phyloP scores from a whole-genome alignment of 2,113 vertebrate species.

The Hucho hucho region DNA sequence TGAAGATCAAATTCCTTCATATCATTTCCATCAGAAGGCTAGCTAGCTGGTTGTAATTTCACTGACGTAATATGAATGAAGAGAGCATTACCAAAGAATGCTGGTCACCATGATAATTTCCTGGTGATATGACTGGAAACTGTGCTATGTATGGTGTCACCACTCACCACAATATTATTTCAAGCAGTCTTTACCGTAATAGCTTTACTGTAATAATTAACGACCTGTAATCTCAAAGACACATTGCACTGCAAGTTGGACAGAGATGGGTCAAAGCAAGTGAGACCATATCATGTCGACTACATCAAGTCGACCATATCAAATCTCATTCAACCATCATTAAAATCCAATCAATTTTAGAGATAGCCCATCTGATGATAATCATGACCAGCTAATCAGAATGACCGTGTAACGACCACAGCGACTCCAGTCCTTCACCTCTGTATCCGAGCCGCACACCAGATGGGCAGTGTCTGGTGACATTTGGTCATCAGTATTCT shows the following conservation, averaged over 20 bases:
- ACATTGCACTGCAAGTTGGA: too few species aligned
- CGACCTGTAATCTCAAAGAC: too few species aligned
- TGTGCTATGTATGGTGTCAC: constrained; percentile 16
- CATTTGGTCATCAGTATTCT: constrained; percentile 61
- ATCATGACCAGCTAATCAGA: constrained; percentile 18
- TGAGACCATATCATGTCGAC: too few species aligned
- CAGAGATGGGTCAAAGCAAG: too few species aligned
- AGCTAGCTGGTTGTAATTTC: constrained; percentile 59
- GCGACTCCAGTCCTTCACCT: constrained; percentile 21
- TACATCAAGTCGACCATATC: too few species aligned
- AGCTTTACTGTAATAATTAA: too few species aligned
- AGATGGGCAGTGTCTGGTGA: constrained; percentile 66
- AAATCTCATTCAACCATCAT: too few species aligned
- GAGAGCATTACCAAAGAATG: constrained; percentile 50
- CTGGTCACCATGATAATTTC: background rate
- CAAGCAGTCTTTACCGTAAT: too few species aligned
- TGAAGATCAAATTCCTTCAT: constrained; percentile 50
- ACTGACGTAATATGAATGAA: constrained; percentile 32
- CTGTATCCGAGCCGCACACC: constrained; percentile 34
- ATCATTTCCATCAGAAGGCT: constrained; percentile 52
- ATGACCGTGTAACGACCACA: background rate
- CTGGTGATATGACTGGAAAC: background rate
- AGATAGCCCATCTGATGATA: background rate
- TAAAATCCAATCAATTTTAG: too few species aligned
- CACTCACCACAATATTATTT: too few species aligned